Base-by-base conservation (phyloP, 2,888 invertebrate genomes). In the Lochmaea crataegi region DNA sequence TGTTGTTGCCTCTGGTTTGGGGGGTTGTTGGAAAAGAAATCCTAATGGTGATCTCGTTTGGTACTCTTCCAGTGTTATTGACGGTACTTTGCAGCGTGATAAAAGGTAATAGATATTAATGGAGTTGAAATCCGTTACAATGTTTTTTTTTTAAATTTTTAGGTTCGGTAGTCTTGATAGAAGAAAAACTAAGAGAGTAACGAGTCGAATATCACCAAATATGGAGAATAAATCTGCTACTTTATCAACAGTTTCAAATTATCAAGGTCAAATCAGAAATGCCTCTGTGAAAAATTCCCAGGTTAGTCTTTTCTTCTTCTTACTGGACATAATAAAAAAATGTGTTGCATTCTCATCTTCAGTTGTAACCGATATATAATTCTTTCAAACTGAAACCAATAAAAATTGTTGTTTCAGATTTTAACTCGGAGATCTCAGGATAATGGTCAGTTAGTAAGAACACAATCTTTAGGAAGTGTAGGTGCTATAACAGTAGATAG, bases 121-220 rank as follows among this genome's bases (percentile, higher is more conserved):
- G 11, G 53, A 53, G 10, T 9, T 10, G 11, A 18, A 16, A 53
- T 53, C 53, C 0, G 11, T 53, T 10, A 53, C 9, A 0, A 2
- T 2, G 12, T n/a, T 41, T 10, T 63, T 26, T 45, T 14, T 42
- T 11, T 38, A 12, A 32, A 38, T 76, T 66, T 81, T 56, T 68
- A 88, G 90, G 80, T 91, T 90, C 83, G 90, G 91, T 4, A 91
- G 91, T 83, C 86, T 91, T 48, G 91, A 91, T 83, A 87, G 91
- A 51, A 87, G 90, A 82, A 89, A 88, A 86, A 88, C 88, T 68
- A 87, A 85, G 76, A 81, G 85, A 66, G 65, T 85, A 56, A 85
- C 85, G 67, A 86, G 85, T 78, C 79, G 85, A 70, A 82, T 84
- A 45, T 85, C 86, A 14, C 86, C 86, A 32, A 80, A 80, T 75